These are phyloP conservation scores for Drosophila watanabei DNA, from an alignment of 1,140 invertebrate genomes.

Conservation along the genomic window DNA sequence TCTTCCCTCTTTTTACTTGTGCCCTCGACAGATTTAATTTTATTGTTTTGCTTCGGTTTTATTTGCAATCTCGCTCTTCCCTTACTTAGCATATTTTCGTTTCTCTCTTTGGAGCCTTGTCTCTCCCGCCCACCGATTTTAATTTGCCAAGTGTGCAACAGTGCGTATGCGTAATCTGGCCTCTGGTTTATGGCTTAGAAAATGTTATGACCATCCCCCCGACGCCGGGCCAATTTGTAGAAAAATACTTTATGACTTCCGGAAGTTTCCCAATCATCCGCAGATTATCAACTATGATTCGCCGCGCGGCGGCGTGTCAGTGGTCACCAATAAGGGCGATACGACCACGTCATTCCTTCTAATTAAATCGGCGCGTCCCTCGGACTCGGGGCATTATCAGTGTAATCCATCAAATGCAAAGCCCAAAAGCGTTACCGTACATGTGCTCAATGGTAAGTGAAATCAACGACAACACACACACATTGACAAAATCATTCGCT, in stretches of 20 bases:
- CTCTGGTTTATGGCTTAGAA: slow-evolving; percentile 75
- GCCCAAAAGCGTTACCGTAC: slow-evolving; percentile 94
- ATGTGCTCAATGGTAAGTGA: slow-evolving; percentile 95
- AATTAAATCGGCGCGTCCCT: slow-evolving; percentile 90
- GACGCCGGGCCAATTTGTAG: slow-evolving; percentile 16
- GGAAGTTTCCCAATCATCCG: slow-evolving; percentile 34
- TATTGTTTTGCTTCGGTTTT: slow-evolving; percentile 79
- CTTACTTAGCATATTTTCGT: slow-evolving; percentile 54
- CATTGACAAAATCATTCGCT: slow-evolving; percentile 27
- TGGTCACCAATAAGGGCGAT: slow-evolving; percentile 92
- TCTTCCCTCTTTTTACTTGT: slow-evolving; percentile 16
- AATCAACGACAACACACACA: slow-evolving; percentile 75
- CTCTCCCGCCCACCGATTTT: slow-evolving; percentile 47
- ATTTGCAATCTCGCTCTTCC: slow-evolving; percentile 61
- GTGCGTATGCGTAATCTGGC: slow-evolving; percentile 79
- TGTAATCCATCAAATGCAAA: slow-evolving; percentile 95
- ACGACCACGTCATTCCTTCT: slow-evolving; percentile 92
- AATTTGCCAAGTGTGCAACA: slow-evolving; percentile 75
- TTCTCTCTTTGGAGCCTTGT: background rate
- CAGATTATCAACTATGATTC: slow-evolving; percentile 97
- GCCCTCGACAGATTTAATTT: slow-evolving; percentile 78
- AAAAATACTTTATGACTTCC: slow-evolving; percentile 65
- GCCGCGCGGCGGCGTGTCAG: slow-evolving; percentile 91
- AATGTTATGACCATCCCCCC: slow-evolving; percentile 49
- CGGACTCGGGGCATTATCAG: slow-evolving; percentile 91